Conservation (phyloP, 30 jellyfish, hydroid and myxozoan genomes). For the Pseudorhiza aurosa region DNA sequence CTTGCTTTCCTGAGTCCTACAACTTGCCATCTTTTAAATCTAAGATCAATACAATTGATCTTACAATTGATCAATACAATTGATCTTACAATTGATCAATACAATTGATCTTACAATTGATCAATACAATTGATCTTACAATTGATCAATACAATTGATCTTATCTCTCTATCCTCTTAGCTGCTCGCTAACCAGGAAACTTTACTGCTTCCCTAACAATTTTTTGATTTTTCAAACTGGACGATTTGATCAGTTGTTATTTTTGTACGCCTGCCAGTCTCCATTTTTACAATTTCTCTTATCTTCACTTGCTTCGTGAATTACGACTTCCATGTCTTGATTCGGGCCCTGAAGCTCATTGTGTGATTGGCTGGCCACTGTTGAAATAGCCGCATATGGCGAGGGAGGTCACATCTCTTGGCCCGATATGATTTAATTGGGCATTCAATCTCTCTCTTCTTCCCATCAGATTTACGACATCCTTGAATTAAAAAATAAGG, state of each 20-base stretch:
- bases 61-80: too few relatives aligned
- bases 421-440: conserved; percentile 31
- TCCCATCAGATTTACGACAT: neutral
- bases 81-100: too few relatives aligned
- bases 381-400: conserved; percentile 33
- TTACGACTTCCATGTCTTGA: conserved; percentile 35
- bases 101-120: too few relatives aligned
- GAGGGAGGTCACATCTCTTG: conserved; percentile 40
- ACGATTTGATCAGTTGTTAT: conserved; percentile 18
- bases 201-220: conserved; percentile 19
- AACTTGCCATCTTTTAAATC: too few relatives aligned
- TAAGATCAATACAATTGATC: too few relatives aligned
- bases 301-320: conserved; percentile 27
- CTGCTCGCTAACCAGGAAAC: conserved; percentile 6
- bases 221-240: neutral
- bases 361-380: conserved; percentile 8
- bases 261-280: conserved; percentile 14
- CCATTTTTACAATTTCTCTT: conserved; percentile 31
- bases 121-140: too few relatives aligned
- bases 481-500: neutral
- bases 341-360: conserved; percentile 11
- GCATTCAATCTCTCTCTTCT: conserved; percentile 35
- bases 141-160: too few relatives aligned
- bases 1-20: too few relatives aligned
- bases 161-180: too few relatives aligned